Percentiles rank a stretch among this genome's conserved stretches.
These are phyloP conservation scores for Acanthornis magna DNA, from an alignment of 2,797 vertebrate genomes.

Conservation along the genomic window DNA sequence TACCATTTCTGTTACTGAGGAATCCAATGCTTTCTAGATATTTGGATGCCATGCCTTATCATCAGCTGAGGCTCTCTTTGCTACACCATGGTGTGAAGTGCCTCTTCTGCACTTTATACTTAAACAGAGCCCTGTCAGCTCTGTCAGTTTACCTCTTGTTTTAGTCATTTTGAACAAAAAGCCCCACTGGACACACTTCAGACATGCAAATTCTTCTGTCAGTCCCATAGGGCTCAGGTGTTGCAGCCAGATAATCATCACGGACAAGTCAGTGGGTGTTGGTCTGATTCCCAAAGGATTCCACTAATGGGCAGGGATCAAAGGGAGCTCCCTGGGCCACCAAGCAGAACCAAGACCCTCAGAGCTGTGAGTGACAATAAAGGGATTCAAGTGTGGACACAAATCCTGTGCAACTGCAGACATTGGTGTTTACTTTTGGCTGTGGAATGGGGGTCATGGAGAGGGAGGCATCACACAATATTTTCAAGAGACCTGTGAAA, in stretches of 20 bases:
- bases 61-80: background rate
- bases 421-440: background rate
- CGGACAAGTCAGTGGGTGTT: background rate
- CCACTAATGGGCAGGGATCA: background rate
- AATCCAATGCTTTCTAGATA: background rate
- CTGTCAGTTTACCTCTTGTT: fast-evolving
- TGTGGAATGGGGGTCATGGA: background rate
- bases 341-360: background rate
- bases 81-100: too few species aligned
- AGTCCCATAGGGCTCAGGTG: background rate
- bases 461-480: fast-evolving
- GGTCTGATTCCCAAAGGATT: background rate
- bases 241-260: background rate
- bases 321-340: background rate
- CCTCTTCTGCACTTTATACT: background rate
- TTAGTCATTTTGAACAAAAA: background rate
- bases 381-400: background rate
- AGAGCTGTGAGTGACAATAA: background rate
- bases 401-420: background rate
- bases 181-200: background rate
- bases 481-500: background rate
- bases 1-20: background rate
- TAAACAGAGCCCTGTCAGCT: background rate
- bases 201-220: background rate
- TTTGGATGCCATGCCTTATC: background rate